Evolutionary conservation across 1,140 invertebrate genomes (phyloP).

Genomic region (Wiebesia pumilae): DNA sequence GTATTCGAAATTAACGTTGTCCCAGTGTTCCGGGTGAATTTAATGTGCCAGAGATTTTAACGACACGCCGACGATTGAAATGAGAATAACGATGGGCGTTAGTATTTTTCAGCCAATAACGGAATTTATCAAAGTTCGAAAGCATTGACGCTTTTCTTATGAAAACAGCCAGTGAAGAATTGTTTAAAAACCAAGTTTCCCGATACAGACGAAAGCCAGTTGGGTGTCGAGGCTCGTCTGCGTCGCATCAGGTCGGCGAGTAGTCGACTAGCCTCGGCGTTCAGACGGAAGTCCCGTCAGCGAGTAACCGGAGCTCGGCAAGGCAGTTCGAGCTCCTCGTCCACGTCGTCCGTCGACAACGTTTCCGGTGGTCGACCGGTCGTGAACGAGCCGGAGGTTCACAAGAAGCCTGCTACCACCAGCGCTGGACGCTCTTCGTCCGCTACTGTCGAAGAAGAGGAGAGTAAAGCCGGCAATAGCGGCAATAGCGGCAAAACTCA

Average conservation of each 20-base stretch:
- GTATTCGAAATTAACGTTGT: too few relatives aligned
- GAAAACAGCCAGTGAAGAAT: not conserved
- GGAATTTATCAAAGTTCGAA: too few relatives aligned
- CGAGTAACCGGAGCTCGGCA: not conserved
- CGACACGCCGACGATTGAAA: too few relatives aligned
- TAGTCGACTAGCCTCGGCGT: slow-evolving; percentile 59
- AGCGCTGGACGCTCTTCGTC: not conserved
- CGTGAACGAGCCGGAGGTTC: slow-evolving; percentile 61
- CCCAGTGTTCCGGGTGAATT: too few relatives aligned
- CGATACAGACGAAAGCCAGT: slow-evolving; percentile 64
- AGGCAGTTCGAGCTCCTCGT: slow-evolving; percentile 58
- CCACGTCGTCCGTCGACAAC: slow-evolving; percentile 60
- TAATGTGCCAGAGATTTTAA: too few relatives aligned
- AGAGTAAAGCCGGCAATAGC: slow-evolving; percentile 46
- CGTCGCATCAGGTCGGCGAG: slow-evolving; percentile 77
- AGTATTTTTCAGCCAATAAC: too few relatives aligned
- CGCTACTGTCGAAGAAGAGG: slow-evolving; percentile 51
- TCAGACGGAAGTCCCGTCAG: slow-evolving; percentile 25
- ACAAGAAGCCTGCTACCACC: slow-evolving; percentile 35
- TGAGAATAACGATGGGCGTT: too few relatives aligned
- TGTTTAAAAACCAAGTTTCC: not conserved
- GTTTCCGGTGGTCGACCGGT: slow-evolving; percentile 60
- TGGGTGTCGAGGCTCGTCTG: slow-evolving; percentile 78
- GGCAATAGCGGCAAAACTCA: slow-evolving; percentile 16
- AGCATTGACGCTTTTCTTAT: too few relatives aligned